Conservation (phyloP, 2,797 vertebrate species). For the Molossus alvarezi region DNA sequence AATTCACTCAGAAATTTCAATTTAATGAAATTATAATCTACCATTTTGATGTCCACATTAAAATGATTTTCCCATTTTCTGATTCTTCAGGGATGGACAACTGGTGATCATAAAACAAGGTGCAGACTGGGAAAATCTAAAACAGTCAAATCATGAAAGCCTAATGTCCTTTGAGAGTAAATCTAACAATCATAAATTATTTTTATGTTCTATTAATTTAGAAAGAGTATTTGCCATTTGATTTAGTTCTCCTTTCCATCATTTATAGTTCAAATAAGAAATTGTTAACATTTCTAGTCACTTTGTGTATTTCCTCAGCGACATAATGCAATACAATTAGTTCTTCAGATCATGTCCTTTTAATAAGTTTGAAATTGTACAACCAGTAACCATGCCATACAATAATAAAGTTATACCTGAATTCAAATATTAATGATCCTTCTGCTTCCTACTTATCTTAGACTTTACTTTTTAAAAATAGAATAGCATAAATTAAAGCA, state of each 20-base stretch:
- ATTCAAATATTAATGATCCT: conserved; percentile 64
- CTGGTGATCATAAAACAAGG: neutral
- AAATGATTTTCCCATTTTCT: conserved; percentile 54
- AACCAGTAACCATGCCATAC: conserved; percentile 33
- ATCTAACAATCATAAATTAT: conserved; percentile 59
- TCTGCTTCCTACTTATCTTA: conserved; percentile 20
- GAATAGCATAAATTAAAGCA: conserved; percentile 24
- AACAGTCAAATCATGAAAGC: conserved; percentile 33
- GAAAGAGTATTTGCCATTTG: conserved; percentile 60
- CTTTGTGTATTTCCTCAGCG: conserved; percentile 65
- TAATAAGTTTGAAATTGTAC: conserved; percentile 69
- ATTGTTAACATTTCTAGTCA: conserved; percentile 71
- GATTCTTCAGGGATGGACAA: conserved; percentile 44
- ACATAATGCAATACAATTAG: conserved; percentile 68
- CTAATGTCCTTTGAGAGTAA: conserved; percentile 23
- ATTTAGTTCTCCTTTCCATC: conserved; percentile 64
- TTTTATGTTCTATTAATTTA: conserved; percentile 74
- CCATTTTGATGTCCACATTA: neutral
- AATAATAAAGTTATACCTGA: conserved; percentile 62
- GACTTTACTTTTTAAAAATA: conserved; percentile 38
- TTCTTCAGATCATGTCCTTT: conserved; percentile 66
- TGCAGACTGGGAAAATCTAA: neutral
- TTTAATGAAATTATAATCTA: neutral
- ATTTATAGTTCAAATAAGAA: conserved; percentile 63
- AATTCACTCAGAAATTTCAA: neutral